phyloP scores from a whole-genome alignment of 2,797 vertebrate genomes.

The Tokudaia muenninki region DNA sequence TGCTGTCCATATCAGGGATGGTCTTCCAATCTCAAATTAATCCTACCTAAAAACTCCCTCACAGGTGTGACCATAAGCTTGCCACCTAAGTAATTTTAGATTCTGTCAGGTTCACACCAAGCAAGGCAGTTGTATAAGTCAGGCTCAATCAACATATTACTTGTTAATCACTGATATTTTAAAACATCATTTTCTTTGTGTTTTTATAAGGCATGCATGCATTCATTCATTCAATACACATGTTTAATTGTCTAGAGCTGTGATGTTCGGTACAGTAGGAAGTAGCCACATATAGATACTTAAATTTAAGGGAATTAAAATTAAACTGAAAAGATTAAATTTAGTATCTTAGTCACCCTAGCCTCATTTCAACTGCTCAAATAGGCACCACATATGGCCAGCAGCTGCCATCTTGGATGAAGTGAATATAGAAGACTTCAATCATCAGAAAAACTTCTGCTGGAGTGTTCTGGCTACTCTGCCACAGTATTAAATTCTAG shows the following conservation, averaged over 20 bases:
- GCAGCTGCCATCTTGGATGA: neutral
- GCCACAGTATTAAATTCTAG: neutral
- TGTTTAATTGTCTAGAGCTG: slow-evolving; percentile 26
- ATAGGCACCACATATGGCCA: slow-evolving; percentile 40
- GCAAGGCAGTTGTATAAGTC: neutral
- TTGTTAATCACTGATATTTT: neutral
- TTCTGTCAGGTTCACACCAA: neutral
- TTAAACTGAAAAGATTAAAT: slow-evolving; percentile 59
- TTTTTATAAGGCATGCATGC: slow-evolving; percentile 37
- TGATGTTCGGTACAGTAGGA: slow-evolving; percentile 19
- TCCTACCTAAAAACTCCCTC: neutral
- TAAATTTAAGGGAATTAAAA: slow-evolving; percentile 62
- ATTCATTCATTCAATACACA: slow-evolving; percentile 17
- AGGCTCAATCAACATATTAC: neutral
- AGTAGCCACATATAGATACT: slow-evolving; percentile 11
- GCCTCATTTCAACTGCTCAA: slow-evolving; percentile 39
- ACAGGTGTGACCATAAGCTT: neutral
- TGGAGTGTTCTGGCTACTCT: neutral
- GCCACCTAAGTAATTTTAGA: neutral
- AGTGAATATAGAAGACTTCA: neutral
- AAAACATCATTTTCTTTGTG: slow-evolving; percentile 1
- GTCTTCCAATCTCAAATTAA: neutral
- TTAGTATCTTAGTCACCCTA: slow-evolving; percentile 59
- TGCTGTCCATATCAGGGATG: neutral
- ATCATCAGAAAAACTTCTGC: slow-evolving; percentile 19